These are phyloP conservation scores for Carpatolechia fugitivella DNA, from an alignment of 2,888 invertebrate genomes.

Conservation along the genomic window DNA sequence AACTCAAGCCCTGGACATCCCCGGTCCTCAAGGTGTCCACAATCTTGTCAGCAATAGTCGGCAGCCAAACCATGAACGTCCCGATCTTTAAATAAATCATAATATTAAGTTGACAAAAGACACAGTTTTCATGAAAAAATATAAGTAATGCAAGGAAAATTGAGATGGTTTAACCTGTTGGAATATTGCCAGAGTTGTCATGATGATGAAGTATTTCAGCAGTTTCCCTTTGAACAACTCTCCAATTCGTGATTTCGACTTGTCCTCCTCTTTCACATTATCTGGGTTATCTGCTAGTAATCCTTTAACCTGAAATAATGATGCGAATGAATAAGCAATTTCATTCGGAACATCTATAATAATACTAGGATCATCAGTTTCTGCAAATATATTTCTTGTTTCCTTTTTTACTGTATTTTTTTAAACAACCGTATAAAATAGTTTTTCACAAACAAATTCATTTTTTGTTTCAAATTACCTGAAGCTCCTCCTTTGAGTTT, in stretches of 20 bases:
- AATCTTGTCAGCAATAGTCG: constrained; percentile 32
- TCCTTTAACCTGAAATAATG: constrained; percentile 47
- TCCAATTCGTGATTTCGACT: not conserved
- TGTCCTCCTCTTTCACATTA: not conserved
- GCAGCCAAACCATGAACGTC: constrained; percentile 34
- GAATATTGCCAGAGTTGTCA: constrained; percentile 67
- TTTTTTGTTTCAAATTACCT: constrained; percentile 34
- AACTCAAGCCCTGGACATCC: constrained; percentile 24
- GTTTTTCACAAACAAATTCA: not conserved
- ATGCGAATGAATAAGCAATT: too few species aligned
- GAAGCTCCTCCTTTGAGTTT: constrained; percentile 34
- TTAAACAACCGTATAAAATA: too few species aligned
- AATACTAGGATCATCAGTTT: too few species aligned
- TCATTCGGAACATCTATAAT: too few species aligned
- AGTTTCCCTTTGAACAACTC: constrained; percentile 72
- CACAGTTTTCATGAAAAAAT: too few species aligned
- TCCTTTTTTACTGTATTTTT: not conserved
- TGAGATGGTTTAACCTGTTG: constrained; percentile 52
- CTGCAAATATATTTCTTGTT: too few species aligned
- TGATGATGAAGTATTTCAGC: constrained; percentile 70
- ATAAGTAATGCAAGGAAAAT: not conserved
- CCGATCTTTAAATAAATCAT: constrained; percentile 35
- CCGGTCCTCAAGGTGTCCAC: constrained; percentile 27
- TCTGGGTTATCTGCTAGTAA: constrained; percentile 37
- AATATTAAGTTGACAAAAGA: not conserved